Evolutionary conservation across 2,888 invertebrate species (phyloP), one percentile per base, ranked within the genome.

Genomic region (Sesamia inferens): DNA sequence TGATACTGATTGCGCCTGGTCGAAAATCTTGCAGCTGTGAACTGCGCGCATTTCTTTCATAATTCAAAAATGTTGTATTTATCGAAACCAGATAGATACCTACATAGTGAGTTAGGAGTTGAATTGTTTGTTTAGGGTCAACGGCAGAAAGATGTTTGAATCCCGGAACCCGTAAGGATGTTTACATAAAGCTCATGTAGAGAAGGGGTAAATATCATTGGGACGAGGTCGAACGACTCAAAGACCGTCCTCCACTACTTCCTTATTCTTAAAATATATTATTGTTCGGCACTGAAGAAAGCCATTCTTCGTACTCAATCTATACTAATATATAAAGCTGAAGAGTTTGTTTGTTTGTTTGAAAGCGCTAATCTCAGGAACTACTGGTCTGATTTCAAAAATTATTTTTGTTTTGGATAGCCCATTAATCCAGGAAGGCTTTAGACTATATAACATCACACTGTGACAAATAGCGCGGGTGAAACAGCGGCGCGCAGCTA

Each of bases 141-240:
- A 64, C 13, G 24, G 42, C 59, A 47, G 8, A n/a, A 7, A 24
- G 47, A 22, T 11, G 24, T 42, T 54, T n/a, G 19, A 59, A 64
- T n/a, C 44, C 14, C 7, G 14, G 13, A 16, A 2, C n/a, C n/a
- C n/a, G 7, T 65, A 55, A 54, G 39, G 24, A 11, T 75, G 11
- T 61, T 65, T 58, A 22, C 51, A 24, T 42, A 22, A 64, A 48
- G 51, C 14, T n/a, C 22, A 48, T 19, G 14, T 42, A 5, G 39
- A 31, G 19, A 48, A 71, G 31, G 67, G 44, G 22, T 22, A 68
- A 65, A 76, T 57, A 55, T 22, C 11, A 66, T 61, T 51, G 14
- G 39, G 19, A 61, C 14, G 24, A 51, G 47, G 31, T 44, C 5
- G 44, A 6, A 61, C 65, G 19, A 39, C 39, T 39, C 39, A 6